Evolutionary conservation across 1,140 invertebrate species (phyloP), one percentile per base, ranked within the genome.

Genomic region (Rhagoletis pomonella): DNA sequence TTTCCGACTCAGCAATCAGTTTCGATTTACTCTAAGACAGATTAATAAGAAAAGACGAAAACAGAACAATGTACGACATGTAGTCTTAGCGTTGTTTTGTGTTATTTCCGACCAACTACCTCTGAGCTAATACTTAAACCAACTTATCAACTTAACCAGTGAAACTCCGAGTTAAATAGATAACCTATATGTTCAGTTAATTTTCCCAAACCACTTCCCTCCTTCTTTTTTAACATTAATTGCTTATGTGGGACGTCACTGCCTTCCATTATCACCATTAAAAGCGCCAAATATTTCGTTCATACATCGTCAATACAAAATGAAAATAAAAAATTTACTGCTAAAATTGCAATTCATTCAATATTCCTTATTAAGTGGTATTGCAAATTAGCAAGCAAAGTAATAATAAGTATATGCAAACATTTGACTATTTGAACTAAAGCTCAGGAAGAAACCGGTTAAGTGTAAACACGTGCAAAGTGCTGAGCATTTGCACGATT

Each of bases 401-500:
- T 81, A 29, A n/a, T 81, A 12, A 10, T 55, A 55, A 55, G 29
- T 29, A 55, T 81, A 55, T 55, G 47, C 73, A 58, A 29, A 81
- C 44, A 81, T 81, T 29, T 7, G 44, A 17, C n/a, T 77, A n/a
- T 77, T 77, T 81, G 73, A 81, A 81, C 73, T 81, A 81, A 81
- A 55, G 47, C 47, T 55, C 73, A 55, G 73, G 73, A 55, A 81
- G 55, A 81, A 81, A 50, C 73, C 47, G 7, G 73, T 81, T 81
- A 19, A 81, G 55, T 10, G 47, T 81, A 81, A 81, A 81, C 17
- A 81, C 73, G 47, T 73, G 67, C 12, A 47, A 44, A 6, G 3
- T 3, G 42, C 7, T 55, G 47, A 55, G 4, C 9, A 29, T 47
- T 73, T 73, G 29, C 17, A 50, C 50, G 73, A 55, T 58, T 81